Base-by-base conservation (phyloP, 1,140 invertebrate species). In the Conus betulinus region DNA sequence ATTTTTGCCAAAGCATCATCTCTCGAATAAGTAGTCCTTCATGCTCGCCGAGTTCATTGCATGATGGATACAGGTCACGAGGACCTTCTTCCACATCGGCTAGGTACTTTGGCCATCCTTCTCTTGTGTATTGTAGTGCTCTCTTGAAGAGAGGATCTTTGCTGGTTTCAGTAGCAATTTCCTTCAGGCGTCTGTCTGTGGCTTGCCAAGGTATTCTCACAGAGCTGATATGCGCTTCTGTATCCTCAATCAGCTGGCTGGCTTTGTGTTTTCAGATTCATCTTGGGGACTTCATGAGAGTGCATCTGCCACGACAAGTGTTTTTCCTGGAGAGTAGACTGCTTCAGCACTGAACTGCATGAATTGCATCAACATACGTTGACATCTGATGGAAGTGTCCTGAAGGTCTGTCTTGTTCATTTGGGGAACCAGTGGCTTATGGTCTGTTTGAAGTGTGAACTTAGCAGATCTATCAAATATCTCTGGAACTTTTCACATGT, bases 401-500 rank as follows among this genome's bases (percentile, higher is more conserved):
- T 52, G 6, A 7, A 87, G 76, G 15, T 87, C 86, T n/a, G 67
- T 51, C 13, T 51, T 55, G 6, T 87, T 57, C 39, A 57, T 76
- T 90, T 13, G 23, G 11, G 86, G 89, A n/a, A 95, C 90, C 39
- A 95, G 87, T 1, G 94, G 94, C 86, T 94, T 93, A 20, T 39
- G n/a, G 15, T 79, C 78, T 39, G 78, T 39, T 11, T 79, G 78
- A n/a, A 79, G 27, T 20, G 57, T 95, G 93, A 93, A 88, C 8
- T 55, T 8, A 91, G 89, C 27, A 91, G 92, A 82, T 95, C 96
- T 90, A 91, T 94, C 8, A 96, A 84, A 90, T 95, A 96, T 82
- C 95, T 90, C n/a, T 95, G 91, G 92, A 96, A 96, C 91, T 96
- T 95, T 85, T 94, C 93, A 27, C 96, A 94, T 6, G 94, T 94